These are phyloP conservation scores for Cephus cinctus DNA, from an alignment of 1,140 invertebrate genomes.

Conservation along the genomic window DNA sequence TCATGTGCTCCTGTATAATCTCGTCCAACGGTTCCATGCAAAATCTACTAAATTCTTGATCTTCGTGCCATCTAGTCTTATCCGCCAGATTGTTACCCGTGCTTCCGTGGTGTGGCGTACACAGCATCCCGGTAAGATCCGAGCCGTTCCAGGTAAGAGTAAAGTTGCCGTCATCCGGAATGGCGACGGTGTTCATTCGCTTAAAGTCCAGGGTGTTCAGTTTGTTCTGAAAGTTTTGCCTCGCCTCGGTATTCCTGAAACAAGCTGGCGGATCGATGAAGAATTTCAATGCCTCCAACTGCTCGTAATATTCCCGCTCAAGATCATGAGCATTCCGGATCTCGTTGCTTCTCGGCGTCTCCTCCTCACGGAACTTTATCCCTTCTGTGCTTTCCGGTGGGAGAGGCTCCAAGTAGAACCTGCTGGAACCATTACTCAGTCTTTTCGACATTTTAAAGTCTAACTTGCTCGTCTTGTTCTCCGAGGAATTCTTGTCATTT, in stretches of 20 bases:
- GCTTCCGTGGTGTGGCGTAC: not conserved
- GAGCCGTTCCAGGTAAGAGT: not conserved
- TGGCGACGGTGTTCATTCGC: constrained; percentile 47
- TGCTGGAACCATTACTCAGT: constrained; percentile 3
- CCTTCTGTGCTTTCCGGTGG: not conserved
- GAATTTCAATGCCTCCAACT: constrained; percentile 38
- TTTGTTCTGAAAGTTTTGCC: constrained; percentile 30
- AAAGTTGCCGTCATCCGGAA: constrained; percentile 23
- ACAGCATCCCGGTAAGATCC: constrained; percentile 1
- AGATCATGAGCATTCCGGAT: constrained; percentile 12
- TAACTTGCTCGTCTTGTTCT: not conserved
- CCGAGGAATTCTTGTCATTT: not conserved
- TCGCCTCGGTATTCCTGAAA: constrained; percentile 26
- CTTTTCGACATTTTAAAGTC: not conserved
- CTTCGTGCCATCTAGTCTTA: too few relatives aligned
- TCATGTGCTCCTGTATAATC: constrained; percentile 22
- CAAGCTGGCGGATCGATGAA: constrained; percentile 38
- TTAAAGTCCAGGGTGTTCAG: constrained; percentile 46
- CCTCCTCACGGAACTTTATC: not conserved
- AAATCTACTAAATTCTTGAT: not conserved
- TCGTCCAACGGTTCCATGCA: not conserved
- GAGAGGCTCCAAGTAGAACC: constrained; percentile 4
- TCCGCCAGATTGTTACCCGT: constrained; percentile 11
- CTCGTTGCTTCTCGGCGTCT: not conserved
- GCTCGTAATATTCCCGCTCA: constrained; percentile 36